phyloP scores from a whole-genome alignment of 2,113 vertebrate genomes.

The Naja naja region DNA sequence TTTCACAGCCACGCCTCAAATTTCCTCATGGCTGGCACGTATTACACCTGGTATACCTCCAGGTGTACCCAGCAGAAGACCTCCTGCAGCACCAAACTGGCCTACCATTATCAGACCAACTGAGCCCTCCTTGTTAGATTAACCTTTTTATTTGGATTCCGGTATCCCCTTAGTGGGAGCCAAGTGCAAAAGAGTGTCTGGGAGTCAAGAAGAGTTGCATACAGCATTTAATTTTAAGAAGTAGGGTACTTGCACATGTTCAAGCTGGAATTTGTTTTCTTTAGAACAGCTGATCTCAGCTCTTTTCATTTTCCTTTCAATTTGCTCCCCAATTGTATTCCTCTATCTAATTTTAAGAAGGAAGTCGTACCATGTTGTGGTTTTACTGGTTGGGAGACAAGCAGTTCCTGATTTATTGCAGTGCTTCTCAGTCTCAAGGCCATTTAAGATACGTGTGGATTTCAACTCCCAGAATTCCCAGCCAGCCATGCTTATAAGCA shows the following conservation, averaged over 20 bases:
- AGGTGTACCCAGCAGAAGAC: slow-evolving; percentile 88
- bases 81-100: slow-evolving; percentile 85
- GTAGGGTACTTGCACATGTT: background rate
- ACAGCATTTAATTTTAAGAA: background rate
- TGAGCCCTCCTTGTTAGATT: slow-evolving; percentile 90
- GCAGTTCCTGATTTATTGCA: background rate
- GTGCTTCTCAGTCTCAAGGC: background rate
- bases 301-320: background rate
- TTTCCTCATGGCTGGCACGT: slow-evolving; percentile 83
- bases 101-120: slow-evolving; percentile 88
- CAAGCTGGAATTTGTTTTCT: background rate
- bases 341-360: background rate
- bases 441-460: background rate
- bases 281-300: background rate
- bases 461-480: background rate
- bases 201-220: background rate
- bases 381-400: background rate
- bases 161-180: background rate
- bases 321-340: background rate
- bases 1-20: slow-evolving; percentile 78
- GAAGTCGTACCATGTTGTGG: no score
- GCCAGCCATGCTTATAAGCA: background rate
- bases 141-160: slow-evolving; percentile 45
- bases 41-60: slow-evolving; percentile 85
- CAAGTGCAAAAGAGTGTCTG: background rate